Conservation (phyloP, 2,888 invertebrate species). For the Leptinotarsa juncta region DNA sequence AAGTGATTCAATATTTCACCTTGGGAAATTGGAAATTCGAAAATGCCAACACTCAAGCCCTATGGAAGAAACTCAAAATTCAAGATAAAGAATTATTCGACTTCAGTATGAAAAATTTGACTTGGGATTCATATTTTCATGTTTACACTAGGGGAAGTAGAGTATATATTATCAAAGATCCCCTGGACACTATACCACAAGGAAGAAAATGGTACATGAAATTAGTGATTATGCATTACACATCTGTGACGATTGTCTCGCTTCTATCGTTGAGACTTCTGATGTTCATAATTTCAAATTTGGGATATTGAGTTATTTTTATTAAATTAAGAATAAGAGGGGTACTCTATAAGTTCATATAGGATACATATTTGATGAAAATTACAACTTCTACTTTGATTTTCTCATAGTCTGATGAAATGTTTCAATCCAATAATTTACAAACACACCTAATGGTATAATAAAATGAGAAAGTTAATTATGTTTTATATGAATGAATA, state of each 20-base stretch:
- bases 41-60: constrained; percentile 70
- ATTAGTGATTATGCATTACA: constrained; percentile 48
- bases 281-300: constrained; percentile 33
- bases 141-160: constrained; percentile 64
- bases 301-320: not conserved
- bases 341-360: too few relatives aligned
- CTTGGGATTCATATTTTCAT: constrained; percentile 73
- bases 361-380: too few relatives aligned
- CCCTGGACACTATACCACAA: constrained; percentile 77
- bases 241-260: constrained; percentile 39
- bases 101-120: constrained; percentile 78
- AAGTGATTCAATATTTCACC: constrained; percentile 74
- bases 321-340: too few relatives aligned
- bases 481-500: too few relatives aligned
- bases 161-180: constrained; percentile 83
- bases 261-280: constrained; percentile 40
- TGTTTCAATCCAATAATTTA: too few relatives aligned
- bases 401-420: too few relatives aligned
- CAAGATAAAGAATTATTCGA: constrained; percentile 71
- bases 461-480: too few relatives aligned
- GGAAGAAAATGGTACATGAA: constrained; percentile 70
- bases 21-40: constrained; percentile 81
- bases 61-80: constrained; percentile 71
- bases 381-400: too few relatives aligned
- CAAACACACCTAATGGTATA: too few relatives aligned